These are phyloP conservation scores for Cirrhinus molitorella DNA, from an alignment of 2,797 vertebrate species.

Conservation along the genomic window DNA sequence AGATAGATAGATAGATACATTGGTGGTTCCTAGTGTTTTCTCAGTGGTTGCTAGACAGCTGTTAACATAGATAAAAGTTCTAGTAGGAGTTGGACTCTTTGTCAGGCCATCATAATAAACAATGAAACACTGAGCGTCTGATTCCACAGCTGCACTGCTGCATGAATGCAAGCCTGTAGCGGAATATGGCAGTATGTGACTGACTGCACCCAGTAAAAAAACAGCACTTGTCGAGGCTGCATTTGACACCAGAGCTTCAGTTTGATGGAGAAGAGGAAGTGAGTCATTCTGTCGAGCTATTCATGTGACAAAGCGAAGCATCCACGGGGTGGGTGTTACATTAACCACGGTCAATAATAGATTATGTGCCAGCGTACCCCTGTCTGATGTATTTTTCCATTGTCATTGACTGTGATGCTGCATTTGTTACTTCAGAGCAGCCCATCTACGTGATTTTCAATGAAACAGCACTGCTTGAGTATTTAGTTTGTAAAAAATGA, in stretches of 20 bases:
- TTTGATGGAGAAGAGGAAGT: constrained; percentile 62
- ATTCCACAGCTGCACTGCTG: constrained; percentile 16
- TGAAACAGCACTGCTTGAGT: background rate
- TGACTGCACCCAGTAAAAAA: constrained; percentile 2
- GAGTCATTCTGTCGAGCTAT: constrained; percentile 57
- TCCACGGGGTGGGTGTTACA: constrained; percentile 42
- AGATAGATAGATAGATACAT: background rate
- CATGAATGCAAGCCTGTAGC: background rate
- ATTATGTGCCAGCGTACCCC: background rate
- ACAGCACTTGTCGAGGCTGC: constrained; percentile 11
- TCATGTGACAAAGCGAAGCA: constrained; percentile 65
- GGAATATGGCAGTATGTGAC: background rate
- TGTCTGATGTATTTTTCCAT: constrained; percentile 27
- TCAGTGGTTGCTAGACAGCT: background rate
- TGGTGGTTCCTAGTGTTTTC: background rate
- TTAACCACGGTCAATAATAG: constrained; percentile 39
- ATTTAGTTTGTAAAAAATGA: background rate
- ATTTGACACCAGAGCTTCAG: constrained; percentile 43
- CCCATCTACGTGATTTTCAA: background rate
- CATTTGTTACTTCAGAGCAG: background rate
- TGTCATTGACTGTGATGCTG: constrained; percentile 12
- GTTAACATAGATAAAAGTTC: background rate
- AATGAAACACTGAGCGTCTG: background rate
- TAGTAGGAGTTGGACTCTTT: background rate
- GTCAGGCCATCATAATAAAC: background rate